Evolutionary conservation across 2,888 invertebrate genomes (phyloP), one percentile per base, ranked within the genome.

Genomic region (Monoplex corrugatus): DNA sequence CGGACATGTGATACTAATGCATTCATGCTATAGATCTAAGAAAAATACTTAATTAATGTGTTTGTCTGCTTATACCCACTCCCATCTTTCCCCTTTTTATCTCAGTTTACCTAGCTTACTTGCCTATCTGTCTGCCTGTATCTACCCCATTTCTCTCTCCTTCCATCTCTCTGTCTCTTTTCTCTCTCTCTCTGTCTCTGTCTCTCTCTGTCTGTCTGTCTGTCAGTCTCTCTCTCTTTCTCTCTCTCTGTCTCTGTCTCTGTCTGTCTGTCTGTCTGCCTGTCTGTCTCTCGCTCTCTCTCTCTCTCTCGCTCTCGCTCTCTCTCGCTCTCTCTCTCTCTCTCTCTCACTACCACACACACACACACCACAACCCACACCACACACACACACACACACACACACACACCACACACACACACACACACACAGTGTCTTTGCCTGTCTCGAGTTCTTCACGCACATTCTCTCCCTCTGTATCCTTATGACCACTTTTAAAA

Each of bases 391-490:
- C 78, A 13, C 78, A 28, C 40, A 40, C 75, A 40, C 75, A 40
- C 78, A 40, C 78, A 78, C 78, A 78, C 78, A 78, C 78, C 19
- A 43, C 38, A 13, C 78, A 40, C 40, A 78, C 40, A n/a, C 40
- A 40, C 78, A 40, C 40, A 78, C 78, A 40, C 19, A 43, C 78
- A 40, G 1, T 57, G 2, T 57, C 57, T 57, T 28, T 57, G 3
- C 28, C 57, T 57, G 3, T 5, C 57, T 57, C 1, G n/a, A 50
- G 19, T 57, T 1, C 2, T 28, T 57, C 5, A 23, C 57, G 16
- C 57, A 23, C 57, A 23, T 10, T 57, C 57, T 10, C 57, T 10
- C 5, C 28, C 57, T 57, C 5, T 57, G 19, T 57, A 16, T 57
- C 57, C 28, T 1, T 57, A 16, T 57, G 1, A 23, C 57, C 28